A percentile compares a stretch with the other conserved stretches of the same genome.
phyloP scores from a whole-genome alignment of 2,888 invertebrate genomes.

The Lasioglossum morio region DNA sequence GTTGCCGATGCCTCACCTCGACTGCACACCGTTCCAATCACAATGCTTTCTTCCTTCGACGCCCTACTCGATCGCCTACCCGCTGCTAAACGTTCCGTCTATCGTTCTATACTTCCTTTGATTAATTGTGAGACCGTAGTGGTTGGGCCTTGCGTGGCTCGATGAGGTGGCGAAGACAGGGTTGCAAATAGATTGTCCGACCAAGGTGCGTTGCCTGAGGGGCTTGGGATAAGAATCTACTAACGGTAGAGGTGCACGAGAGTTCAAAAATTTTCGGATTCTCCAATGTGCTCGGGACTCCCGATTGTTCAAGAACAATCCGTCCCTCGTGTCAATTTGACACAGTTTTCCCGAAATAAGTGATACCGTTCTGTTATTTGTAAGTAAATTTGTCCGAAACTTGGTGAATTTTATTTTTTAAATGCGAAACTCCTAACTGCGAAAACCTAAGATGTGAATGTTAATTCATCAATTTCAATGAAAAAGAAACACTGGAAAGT shows the following conservation, averaged over 20 bases:
- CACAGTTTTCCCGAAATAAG: no score
- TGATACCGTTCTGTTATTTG: no score
- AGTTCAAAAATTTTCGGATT: no score
- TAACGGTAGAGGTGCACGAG: background rate
- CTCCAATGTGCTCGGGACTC: background rate
- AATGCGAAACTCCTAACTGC: no score
- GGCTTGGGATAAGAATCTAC: background rate
- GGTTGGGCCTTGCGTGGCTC: background rate
- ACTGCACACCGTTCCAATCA: background rate
- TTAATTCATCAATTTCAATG: no score
- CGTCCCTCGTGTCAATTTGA: no score
- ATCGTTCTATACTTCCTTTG: background rate
- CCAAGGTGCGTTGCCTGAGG: background rate
- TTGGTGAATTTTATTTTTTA: no score
- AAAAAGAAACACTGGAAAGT: no score
- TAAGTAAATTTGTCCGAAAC: no score
- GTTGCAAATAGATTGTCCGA: background rate
- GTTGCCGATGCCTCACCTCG: background rate
- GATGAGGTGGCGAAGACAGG: background rate
- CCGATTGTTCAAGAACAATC: no score
- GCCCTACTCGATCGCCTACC: background rate
- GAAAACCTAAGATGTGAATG: no score
- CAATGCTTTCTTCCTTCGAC: constrained; percentile 3
- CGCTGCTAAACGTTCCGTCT: background rate
- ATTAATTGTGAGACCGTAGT: background rate